Evolutionary conservation across 2,113 vertebrate species (phyloP), one percentile per base, ranked within the genome.

Genomic region (Ageneiosus marmoratus): DNA sequence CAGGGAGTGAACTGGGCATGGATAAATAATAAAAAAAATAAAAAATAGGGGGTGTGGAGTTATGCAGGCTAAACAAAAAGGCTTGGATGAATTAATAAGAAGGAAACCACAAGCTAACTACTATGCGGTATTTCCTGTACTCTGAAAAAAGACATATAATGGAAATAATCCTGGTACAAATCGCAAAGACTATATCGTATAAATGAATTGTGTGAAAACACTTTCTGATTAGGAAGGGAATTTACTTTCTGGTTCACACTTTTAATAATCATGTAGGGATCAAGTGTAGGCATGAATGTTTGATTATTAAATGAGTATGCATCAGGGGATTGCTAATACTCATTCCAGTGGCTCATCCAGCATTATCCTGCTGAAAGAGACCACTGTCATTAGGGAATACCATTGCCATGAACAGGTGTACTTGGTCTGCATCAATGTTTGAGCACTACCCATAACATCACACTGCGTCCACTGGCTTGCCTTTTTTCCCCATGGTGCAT

Each of bases 221-320:
- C 51, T 58, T 58, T 2, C 12, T 51, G 10, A 79, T 75, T 32
- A 18, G 18, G 27, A 32, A 29, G 7, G 12, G 16, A 75, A 55
- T 22, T 34, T 13, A 37, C 58, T 65, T 79, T 18, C 44, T 79
- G 77, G 58, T 79, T 53, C 50, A 37, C 32, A 37, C 5, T 76
- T 20, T 10, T 37, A 10, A 22, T 53, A 55, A 11, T 1, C 29
- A 34, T 24, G 73, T 9, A 34, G 34, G 18, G 50, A 24, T 62
- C 37, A 46, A 60, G 55, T 78, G 56, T 41, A 62, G 41, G 13
- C 56, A 44, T 60, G 56, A 24, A 11, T 65, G 56, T 65, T 46
- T 65, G 27, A 62, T 65, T 79, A 46, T 34, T 56, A 81, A 50
- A 81, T 72, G 65, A 70, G 32, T 32, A 70, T 32, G n/a, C 24